A percentile compares a stretch with the other conserved stretches of the same genome.
Conservation (phyloP, 2,888 invertebrate genomes). For the Sipha maydis region DNA sequence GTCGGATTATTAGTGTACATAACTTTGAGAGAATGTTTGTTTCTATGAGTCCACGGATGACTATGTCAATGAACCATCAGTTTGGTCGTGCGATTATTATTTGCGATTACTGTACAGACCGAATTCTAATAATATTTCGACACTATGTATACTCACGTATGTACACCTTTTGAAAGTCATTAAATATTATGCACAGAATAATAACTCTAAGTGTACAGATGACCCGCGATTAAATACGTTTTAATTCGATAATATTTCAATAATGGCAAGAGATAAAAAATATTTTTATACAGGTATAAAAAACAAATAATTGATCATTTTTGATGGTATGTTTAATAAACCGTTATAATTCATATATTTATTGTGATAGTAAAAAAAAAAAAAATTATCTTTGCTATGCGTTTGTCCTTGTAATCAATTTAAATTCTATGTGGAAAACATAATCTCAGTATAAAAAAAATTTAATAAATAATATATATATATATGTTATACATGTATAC, state of each 20-base stretch:
- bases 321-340: background rate
- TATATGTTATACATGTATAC: too few species aligned
- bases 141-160: too few species aligned
- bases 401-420: background rate
- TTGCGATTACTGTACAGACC: background rate
- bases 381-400: background rate
- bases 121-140: background rate
- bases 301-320: background rate
- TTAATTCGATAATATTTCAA: background rate
- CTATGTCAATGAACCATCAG: background rate
- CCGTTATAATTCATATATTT: slow-evolving; percentile 22
- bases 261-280: background rate
- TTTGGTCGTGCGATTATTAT: background rate
- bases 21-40: slow-evolving; percentile 21
- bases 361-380: background rate
- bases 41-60: background rate
- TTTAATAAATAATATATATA: too few species aligned
- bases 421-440: too few species aligned
- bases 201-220: background rate
- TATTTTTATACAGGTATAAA: background rate
- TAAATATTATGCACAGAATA: background rate
- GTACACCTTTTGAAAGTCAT: background rate
- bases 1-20: slow-evolving; percentile 2
- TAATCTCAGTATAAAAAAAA: background rate
- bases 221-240: background rate